Evolutionary conservation across 2,888 invertebrate species (phyloP).

Genomic region (Poecilobothrus nobilitatus): DNA sequence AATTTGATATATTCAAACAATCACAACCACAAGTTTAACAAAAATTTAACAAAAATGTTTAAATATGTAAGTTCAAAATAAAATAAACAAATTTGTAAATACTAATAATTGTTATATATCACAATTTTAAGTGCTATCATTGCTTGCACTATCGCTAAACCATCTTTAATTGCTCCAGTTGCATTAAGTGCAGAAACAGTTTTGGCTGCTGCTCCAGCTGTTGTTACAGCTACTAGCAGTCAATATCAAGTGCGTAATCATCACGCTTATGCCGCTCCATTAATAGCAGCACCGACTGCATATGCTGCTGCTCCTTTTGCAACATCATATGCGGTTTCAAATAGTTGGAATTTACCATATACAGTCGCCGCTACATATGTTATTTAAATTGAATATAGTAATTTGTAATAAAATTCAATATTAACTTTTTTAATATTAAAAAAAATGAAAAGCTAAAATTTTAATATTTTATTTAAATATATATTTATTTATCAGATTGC

Average conservation of each 20-base stretch:
- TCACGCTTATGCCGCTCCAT: background rate
- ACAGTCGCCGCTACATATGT: no score
- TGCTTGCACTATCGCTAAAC: background rate
- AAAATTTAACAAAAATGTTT: background rate
- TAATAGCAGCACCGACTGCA: no score
- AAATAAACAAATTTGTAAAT: no score
- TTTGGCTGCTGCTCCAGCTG: background rate
- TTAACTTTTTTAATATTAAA: no score
- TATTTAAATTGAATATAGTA: no score
- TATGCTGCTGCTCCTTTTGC: no score
- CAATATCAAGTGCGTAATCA: background rate
- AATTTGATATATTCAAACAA: background rate
- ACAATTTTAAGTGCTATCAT: background rate
- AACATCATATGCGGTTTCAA: no score
- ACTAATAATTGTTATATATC: background rate
- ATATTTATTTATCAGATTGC: no score
- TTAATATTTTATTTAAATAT: no score
- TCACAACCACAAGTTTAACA: background rate
- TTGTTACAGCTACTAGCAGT: background rate
- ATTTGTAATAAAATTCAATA: no score
- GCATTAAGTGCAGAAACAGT: background rate
- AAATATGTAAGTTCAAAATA: background rate
- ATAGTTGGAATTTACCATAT: no score
- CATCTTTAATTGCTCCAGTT: background rate
- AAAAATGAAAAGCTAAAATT: no score